These are phyloP conservation scores for Mayetiola destructor DNA, from an alignment of 2,888 invertebrate species.

Conservation along the genomic window DNA sequence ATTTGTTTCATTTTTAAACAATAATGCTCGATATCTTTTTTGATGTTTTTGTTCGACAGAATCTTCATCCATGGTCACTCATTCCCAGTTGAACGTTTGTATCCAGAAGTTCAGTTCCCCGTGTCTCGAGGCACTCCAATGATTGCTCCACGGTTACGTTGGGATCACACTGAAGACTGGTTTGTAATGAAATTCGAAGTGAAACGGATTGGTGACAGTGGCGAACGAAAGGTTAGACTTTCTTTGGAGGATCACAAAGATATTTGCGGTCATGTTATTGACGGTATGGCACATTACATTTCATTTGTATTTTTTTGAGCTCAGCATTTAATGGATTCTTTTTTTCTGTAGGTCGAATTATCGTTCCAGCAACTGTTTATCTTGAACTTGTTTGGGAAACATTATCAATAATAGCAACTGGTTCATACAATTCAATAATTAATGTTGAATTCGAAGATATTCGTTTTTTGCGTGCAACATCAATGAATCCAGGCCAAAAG, in stretches of 20 bases:
- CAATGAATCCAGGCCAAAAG: conserved; percentile 49
- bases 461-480: conserved; percentile 68
- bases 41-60: neutral
- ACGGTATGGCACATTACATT: conserved; percentile 44
- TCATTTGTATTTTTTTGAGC: neutral
- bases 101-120: conserved; percentile 61
- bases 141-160: conserved; percentile 65
- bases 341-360: neutral
- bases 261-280: conserved; percentile 67
- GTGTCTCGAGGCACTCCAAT: conserved; percentile 77
- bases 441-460: conserved; percentile 75
- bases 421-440: conserved; percentile 50
- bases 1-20: neutral
- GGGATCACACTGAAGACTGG: conserved; percentile 76
- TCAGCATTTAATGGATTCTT: neutral
- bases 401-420: conserved; percentile 47
- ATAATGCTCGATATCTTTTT: neutral
- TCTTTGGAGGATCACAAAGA: conserved; percentile 48
- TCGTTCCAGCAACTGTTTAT: conserved; percentile 72
- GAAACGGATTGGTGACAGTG: conserved; percentile 51
- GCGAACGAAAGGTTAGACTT: conserved; percentile 47
- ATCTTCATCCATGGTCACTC: conserved; percentile 45
- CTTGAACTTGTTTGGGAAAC: conserved; percentile 64
- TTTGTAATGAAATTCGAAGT: conserved; percentile 53
- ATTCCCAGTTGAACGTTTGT: conserved; percentile 58